phyloP scores from a whole-genome alignment of 1,140 invertebrate species.

The Bombus waltoni region DNA sequence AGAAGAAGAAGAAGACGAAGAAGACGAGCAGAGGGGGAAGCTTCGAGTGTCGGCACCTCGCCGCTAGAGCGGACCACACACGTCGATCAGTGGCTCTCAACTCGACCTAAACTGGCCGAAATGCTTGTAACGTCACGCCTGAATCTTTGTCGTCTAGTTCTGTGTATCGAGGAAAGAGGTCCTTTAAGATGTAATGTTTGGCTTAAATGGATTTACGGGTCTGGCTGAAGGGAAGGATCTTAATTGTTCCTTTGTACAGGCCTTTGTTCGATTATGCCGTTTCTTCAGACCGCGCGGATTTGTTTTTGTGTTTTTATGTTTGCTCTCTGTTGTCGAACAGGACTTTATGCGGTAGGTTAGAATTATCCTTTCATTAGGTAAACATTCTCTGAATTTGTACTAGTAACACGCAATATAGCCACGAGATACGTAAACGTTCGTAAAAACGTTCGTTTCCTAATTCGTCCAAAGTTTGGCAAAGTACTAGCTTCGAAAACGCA shows the following conservation, averaged over 20 bases:
- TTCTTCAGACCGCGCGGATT: no score
- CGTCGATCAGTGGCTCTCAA: constrained; percentile 81
- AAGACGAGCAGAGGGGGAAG: constrained; percentile 70
- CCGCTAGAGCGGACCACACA: constrained; percentile 82
- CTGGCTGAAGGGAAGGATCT: background rate
- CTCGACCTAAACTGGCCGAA: background rate
- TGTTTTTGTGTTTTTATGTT: no score
- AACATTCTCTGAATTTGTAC: no score
- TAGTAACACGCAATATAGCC: no score
- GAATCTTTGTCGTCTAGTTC: background rate
- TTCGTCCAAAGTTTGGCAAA: background rate
- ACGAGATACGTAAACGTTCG: no score
- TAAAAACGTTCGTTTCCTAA: background rate
- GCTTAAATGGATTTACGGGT: background rate
- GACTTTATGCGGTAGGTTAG: no score
- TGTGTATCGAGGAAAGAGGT: background rate
- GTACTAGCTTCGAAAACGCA: no score
- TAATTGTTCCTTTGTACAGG: background rate
- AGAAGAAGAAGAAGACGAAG: constrained; percentile 62
- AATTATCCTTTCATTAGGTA: no score
- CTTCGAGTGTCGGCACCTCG: constrained; percentile 83
- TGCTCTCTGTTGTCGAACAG: no score
- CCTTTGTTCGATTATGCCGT: no score
- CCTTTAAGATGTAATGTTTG: background rate
- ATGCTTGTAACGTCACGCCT: no score